Evolutionary conservation across 2,888 invertebrate genomes (phyloP).

Genomic region (Stictocephala bisonia): DNA sequence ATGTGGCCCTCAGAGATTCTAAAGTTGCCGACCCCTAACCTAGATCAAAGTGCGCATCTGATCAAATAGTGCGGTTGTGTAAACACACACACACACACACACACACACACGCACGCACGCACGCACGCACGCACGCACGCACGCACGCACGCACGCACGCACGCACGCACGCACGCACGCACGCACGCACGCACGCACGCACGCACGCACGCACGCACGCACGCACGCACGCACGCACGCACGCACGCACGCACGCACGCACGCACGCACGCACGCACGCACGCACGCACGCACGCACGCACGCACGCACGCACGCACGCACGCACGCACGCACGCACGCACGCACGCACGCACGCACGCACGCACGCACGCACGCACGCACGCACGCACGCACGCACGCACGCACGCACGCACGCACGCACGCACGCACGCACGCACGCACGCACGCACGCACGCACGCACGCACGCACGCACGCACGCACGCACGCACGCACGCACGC

Average conservation of each 20-base stretch:
- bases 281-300: constrained; percentile 39
- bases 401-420: constrained; percentile 39
- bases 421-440: constrained; percentile 39
- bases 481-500: not conserved
- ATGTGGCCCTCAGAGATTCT: too few relatives aligned
- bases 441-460: not conserved
- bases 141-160: constrained; percentile 39
- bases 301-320: constrained; percentile 39
- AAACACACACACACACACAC: constrained; percentile 34
- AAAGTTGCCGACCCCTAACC: too few relatives aligned
- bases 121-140: constrained; percentile 39
- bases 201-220: constrained; percentile 39
- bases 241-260: constrained; percentile 39
- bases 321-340: constrained; percentile 39
- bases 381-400: constrained; percentile 39
- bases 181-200: constrained; percentile 39
- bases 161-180: constrained; percentile 39
- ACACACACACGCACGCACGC: constrained; percentile 36
- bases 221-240: constrained; percentile 39
- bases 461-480: not conserved
- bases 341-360: constrained; percentile 39
- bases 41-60: too few relatives aligned
- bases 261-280: constrained; percentile 39
- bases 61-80: too few relatives aligned
- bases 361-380: constrained; percentile 39